Base-by-base conservation (phyloP, 2,888 invertebrate species). In the Eulithis testata region DNA sequence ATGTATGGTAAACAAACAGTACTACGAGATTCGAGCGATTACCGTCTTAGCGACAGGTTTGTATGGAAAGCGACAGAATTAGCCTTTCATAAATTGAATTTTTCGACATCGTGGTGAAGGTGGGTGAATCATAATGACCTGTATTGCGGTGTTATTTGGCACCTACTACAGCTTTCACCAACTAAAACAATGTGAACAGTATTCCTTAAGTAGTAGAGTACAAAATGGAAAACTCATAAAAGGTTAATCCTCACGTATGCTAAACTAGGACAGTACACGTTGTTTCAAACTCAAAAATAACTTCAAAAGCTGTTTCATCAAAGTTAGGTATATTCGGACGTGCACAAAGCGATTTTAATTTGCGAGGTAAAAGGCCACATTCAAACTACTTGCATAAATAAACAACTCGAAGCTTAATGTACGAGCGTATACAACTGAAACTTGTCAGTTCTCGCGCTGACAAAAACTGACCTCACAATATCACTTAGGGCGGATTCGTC, bases 331-430 rank as follows among this genome's bases (percentile, higher is more conserved):
- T 69, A 62, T 66, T 63, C 45, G 63, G 64, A 63, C 65, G 65
- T 59, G 67, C 65, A 66, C 57, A 65, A 64, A 71, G 62, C 65
- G 45, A 63, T 63, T 66, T 72, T 66, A 60, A 69, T 69, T 63
- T 61, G 37, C 50, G 52, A 56, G 64, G 27, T 65, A 62, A 63
- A 45, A 55, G 59, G 54, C 54, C 31, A 55, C 40, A 55, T 27
- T 55, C 56, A 54, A 53, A 53, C 63, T 49, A 58, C 52, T 51
- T 62, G 51, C 56, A 51, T 54, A 36, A 61, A 59, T 54, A 61
- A 54, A 55, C 54, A 49, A 47, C 40, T 9, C 47, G 11, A 45
- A 45, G n/a, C 36, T 14, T 12, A 12, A 12, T n/a, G 12, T 14
- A 40, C 37, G 9, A 40, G 12, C 14, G 3, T 37, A 11, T 47